phyloP scores from a whole-genome alignment of 2,113 vertebrate species.

The Kryptolebias marmoratus region DNA sequence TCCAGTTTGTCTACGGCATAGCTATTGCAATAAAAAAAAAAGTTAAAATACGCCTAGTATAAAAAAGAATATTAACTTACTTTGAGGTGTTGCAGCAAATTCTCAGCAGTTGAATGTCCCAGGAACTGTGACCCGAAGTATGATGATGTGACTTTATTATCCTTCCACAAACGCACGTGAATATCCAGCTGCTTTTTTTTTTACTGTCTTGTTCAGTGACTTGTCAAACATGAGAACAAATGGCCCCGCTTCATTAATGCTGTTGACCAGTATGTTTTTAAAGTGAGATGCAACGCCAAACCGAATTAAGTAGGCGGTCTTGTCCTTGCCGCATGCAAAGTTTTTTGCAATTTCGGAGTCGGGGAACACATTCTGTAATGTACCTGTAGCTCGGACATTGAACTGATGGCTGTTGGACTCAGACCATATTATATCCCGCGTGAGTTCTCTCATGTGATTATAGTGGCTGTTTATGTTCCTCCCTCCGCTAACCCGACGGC shows the following conservation, averaged over 20 bases:
- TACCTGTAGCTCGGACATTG: too few relatives aligned
- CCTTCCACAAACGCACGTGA: neutral
- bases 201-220: neutral
- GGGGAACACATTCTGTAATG: too few relatives aligned
- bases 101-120: neutral
- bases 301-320: neutral
- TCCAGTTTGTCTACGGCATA: too few relatives aligned
- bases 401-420: too few relatives aligned
- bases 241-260: neutral
- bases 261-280: neutral
- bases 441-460: too few relatives aligned
- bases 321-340: neutral
- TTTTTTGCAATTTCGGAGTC: neutral
- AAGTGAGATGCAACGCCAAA: neutral
- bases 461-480: too few relatives aligned
- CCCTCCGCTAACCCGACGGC: too few relatives aligned
- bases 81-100: neutral
- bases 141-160: neutral
- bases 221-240: neutral
- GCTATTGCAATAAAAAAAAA: too few relatives aligned
- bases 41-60: too few relatives aligned
- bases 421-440: too few relatives aligned
- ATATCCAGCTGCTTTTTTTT: neutral
- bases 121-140: neutral
- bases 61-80: neutral